A percentile compares a stretch with the other conserved stretches of the same genome.
phyloP scores from a whole-genome alignment of 2,113 vertebrate species.

The Camelus bactrianus region DNA sequence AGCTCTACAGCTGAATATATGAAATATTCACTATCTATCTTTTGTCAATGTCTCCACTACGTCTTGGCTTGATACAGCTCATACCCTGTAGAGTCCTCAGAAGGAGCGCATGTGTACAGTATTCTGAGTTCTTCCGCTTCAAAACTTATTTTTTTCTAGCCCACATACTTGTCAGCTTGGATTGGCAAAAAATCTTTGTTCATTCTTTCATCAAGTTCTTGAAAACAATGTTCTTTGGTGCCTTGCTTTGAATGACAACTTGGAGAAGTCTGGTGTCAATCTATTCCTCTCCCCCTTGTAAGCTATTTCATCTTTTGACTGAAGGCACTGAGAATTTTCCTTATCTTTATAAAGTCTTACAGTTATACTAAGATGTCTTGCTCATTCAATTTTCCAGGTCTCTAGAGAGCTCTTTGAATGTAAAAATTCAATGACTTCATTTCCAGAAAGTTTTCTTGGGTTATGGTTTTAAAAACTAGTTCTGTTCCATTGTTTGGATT shows the following conservation, averaged over 20 bases:
- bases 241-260: neutral
- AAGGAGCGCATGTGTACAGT: neutral
- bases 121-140: neutral
- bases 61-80: neutral
- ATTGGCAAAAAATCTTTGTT: neutral
- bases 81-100: neutral
- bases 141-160: neutral
- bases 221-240: neutral
- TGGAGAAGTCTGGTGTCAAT: neutral
- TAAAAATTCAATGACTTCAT: neutral
- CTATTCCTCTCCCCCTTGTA: neutral
- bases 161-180: neutral
- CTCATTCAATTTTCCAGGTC: neutral
- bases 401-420: neutral
- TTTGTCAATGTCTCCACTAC: neutral
- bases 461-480: neutral
- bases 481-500: neutral
- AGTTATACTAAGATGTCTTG: neutral
- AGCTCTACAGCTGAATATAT: neutral
- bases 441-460: neutral
- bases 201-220: neutral
- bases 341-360: constrained; percentile 19
- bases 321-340: neutral
- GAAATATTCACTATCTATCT: neutral
- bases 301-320: neutral